phyloP scores from a whole-genome alignment of 2,888 invertebrate species.

The Entomobrya multifasciata region DNA sequence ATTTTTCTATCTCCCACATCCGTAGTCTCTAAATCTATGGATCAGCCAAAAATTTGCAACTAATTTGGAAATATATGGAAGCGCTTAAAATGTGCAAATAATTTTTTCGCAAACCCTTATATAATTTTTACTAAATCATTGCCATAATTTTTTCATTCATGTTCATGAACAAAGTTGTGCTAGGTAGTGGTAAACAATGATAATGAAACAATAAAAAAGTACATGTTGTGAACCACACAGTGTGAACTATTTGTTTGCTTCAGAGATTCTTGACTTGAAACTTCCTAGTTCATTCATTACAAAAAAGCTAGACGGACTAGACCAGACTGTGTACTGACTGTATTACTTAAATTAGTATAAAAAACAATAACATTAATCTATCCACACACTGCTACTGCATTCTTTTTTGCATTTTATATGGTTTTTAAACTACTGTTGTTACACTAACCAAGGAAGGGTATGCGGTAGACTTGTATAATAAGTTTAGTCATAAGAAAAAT shows the following conservation, averaged over 20 bases:
- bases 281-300: background rate
- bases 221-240: background rate
- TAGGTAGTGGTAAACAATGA: slow-evolving; percentile 27
- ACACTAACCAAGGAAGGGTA: background rate
- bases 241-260: background rate
- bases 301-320: background rate
- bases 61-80: too few relatives aligned
- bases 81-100: too few relatives aligned
- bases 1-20: too few relatives aligned
- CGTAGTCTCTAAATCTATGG: too few relatives aligned
- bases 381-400: background rate
- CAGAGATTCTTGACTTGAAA: background rate
- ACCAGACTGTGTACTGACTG: too few relatives aligned
- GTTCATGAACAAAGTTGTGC: slow-evolving; percentile 1
- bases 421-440: background rate
- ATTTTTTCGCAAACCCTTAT: too few relatives aligned
- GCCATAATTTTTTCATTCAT: too few relatives aligned
- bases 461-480: background rate
- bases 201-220: background rate
- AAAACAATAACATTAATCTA: background rate
- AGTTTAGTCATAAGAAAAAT: background rate
- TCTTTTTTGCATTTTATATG: background rate
- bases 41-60: too few relatives aligned
- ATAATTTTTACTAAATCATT: too few relatives aligned
- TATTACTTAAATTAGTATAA: too few relatives aligned